Evolutionary conservation across 2,888 invertebrate genomes (phyloP).

Genomic region (Stratiomys singularior): DNA sequence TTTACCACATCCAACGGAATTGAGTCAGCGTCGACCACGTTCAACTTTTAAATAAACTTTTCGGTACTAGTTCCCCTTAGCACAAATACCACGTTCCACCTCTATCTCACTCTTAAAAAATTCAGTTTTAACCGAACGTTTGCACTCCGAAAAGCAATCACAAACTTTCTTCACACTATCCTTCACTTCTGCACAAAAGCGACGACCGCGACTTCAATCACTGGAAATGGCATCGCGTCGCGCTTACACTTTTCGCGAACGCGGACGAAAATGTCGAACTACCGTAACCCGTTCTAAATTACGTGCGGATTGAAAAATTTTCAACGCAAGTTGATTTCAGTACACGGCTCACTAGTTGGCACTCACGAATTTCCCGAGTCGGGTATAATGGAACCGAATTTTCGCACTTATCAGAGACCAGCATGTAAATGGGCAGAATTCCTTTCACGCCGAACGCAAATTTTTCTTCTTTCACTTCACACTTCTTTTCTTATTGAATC

Average conservation of each 20-base stretch:
- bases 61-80: not conserved
- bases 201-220: not conserved
- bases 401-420: not conserved
- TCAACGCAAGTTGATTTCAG: not conserved
- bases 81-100: not conserved
- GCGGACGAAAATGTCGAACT: slow-evolving; percentile 30
- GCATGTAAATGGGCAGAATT: slow-evolving; percentile 18
- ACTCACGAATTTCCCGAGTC: not conserved
- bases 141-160: not conserved
- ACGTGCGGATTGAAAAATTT: not conserved
- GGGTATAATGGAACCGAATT: not conserved
- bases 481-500: slow-evolving; percentile 32
- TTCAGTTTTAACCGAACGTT: too few species aligned
- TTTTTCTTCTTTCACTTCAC: slow-evolving; percentile 26
- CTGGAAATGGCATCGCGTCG: slow-evolving; percentile 45
- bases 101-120: too few species aligned
- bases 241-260: slow-evolving; percentile 14
- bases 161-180: not conserved
- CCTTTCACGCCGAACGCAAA: slow-evolving; percentile 35
- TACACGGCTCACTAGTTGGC: not conserved
- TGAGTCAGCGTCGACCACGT: not conserved
- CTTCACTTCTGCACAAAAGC: slow-evolving; percentile 13
- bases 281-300: slow-evolving; percentile 14
- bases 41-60: too few species aligned
- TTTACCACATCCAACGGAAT: not conserved